Conservation (phyloP, 1,140 invertebrate genomes). For the Hesperophylax magnus region DNA sequence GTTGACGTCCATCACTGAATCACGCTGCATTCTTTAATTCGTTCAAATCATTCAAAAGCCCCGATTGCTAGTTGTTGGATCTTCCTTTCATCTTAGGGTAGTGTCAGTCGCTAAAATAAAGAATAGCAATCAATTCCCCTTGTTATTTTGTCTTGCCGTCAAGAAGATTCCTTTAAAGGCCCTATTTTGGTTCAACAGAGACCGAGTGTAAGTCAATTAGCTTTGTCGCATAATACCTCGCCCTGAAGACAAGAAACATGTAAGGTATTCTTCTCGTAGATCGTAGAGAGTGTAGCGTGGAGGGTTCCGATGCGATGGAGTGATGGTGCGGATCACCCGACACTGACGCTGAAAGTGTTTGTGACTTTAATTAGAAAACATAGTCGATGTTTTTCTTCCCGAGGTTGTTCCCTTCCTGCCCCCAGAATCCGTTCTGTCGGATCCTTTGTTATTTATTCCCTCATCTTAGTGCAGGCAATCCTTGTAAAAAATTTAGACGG, state of each 20-base stretch:
- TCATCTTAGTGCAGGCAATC: slow-evolving; percentile 22
- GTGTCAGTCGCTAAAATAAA: too few species aligned
- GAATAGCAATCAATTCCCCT: too few species aligned
- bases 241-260: neutral
- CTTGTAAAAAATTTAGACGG: neutral
- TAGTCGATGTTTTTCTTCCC: slow-evolving; percentile 24
- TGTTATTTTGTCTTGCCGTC: too few species aligned
- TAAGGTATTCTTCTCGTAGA: neutral
- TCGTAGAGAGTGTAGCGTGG: too few species aligned
- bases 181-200: too few species aligned
- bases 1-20: too few species aligned
- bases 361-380: slow-evolving; percentile 57
- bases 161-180: too few species aligned
- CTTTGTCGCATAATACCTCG: neutral
- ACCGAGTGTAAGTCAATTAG: too few species aligned
- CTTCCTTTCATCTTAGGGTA: neutral
- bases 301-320: too few species aligned
- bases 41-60: neutral
- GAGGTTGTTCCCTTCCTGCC: slow-evolving; percentile 16
- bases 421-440: neutral
- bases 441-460: slow-evolving; percentile 46
- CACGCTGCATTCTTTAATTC: neutral
- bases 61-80: neutral
- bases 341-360: slow-evolving; percentile 49
- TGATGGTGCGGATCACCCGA: too few species aligned